Base-by-base conservation (phyloP, 1,140 invertebrate species). In the Metopolophium dirhodum region DNA sequence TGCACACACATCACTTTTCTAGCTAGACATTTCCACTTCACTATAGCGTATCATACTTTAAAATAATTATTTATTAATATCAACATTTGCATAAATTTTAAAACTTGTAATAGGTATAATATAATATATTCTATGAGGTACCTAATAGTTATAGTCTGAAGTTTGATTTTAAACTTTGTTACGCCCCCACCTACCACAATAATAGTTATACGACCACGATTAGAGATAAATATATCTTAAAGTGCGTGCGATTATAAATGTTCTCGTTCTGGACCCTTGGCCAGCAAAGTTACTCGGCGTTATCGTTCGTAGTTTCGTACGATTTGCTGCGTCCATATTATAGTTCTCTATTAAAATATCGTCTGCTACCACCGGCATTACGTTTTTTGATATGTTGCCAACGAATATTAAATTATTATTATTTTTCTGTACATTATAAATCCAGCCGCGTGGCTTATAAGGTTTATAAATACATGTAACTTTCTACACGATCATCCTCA, bases 371-470 rank as follows among this genome's bases (percentile, higher is more conserved):
- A n/a, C 61, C 30, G 61, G 61, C 35, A 49, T 35, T 88, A 45
- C 26, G 37, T 41, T 47, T 88, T n/a, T 88, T 88, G 86, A 88
- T 88, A 88, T 22, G 22, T 83, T 41, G 82, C 82, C 82, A 83
- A 83, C 22, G 22, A 83, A 37, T 37, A 35, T 83, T 83, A 83
- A 41, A 83, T 83, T 77, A 77, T 68, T 68, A 68, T 77, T 77
- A 77, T 77, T 77, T 77, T n/a, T n/a, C 3, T 77, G 61, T n/a
- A 18, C 61, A 77, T 77, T 77, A 77, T n/a, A 77, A 77, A 77
- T 77, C 30, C n/a, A 77, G 30, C 30, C 30, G 61, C 61, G 30
- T 77, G 30, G 61, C 61, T n/a, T 35, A 83, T 83, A 83, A 37
- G n/a, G 8, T 83, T 83, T 83, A 37, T 83, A 83, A 83, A 83